A percentile compares a stretch with the other conserved stretches of the same genome.
Conservation (phyloP, 2,797 vertebrate genomes). For the Miopithecus talapoin region DNA sequence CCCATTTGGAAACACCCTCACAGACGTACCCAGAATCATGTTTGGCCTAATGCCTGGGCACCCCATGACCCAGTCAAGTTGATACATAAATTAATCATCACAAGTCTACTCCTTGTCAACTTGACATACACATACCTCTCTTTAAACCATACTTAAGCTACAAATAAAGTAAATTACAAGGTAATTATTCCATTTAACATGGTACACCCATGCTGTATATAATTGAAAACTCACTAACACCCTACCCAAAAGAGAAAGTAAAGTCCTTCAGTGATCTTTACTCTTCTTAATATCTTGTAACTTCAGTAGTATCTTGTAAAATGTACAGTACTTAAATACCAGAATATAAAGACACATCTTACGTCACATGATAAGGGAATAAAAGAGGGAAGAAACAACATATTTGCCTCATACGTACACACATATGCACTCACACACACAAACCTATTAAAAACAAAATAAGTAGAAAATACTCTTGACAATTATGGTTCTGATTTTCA, state of each 20-base stretch:
- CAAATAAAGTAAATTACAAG: background rate
- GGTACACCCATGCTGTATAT: background rate
- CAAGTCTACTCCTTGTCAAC: background rate
- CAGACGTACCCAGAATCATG: background rate
- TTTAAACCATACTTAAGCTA: background rate
- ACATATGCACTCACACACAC: too few relatives aligned
- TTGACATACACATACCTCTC: background rate
- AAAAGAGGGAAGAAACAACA: too few relatives aligned
- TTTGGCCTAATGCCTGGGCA: background rate
- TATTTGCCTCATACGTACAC: too few relatives aligned
- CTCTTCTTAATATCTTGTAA: background rate
- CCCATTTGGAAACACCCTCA: too few relatives aligned
- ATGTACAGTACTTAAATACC: too few relatives aligned
- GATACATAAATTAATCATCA: background rate
- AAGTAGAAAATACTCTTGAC: background rate
- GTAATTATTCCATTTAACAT: background rate
- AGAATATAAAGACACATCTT: too few relatives aligned
- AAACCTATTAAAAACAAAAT: background rate
- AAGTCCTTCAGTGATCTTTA: background rate
- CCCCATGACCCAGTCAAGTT: background rate
- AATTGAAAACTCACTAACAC: background rate
- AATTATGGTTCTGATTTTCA: background rate
- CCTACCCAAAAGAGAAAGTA: background rate
- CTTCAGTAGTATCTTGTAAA: too few relatives aligned
- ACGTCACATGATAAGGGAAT: too few relatives aligned